These are phyloP conservation scores for Sternotherus odoratus DNA, from an alignment of 2,797 vertebrate species.

Conservation along the genomic window DNA sequence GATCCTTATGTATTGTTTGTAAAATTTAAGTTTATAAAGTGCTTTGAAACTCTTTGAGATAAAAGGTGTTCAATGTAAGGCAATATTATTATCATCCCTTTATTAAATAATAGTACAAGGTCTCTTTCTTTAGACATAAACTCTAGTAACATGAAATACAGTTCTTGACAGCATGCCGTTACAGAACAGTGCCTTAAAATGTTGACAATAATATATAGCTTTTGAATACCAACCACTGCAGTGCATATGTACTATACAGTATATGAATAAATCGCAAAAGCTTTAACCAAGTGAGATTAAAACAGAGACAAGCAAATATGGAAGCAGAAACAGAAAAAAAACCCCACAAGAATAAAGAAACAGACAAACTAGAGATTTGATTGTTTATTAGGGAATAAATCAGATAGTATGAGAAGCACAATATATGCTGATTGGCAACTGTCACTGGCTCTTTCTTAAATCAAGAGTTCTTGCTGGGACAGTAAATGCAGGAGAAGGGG, in stretches of 20 bases:
- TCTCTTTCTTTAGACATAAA: not conserved
- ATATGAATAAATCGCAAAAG: not conserved
- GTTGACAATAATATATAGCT: not conserved
- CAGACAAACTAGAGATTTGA: not conserved
- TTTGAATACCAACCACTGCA: not conserved
- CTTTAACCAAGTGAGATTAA: not conserved
- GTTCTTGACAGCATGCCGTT: not conserved
- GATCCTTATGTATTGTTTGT: fast-evolving
- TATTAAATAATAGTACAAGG: conserved; percentile 15
- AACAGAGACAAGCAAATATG: not conserved
- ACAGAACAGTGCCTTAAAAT: not conserved
- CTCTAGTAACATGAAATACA: not conserved
- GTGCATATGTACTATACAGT: not conserved
- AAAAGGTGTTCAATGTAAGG: not conserved
- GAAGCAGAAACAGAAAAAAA: not conserved
- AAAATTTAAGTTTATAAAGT: not conserved
- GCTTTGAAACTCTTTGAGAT: not conserved
- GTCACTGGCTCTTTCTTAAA: conserved; percentile 16
- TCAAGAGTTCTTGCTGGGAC: conserved; percentile 4
- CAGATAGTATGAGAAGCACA: not conserved
- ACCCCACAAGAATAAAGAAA: not conserved
- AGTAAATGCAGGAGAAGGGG: not conserved
- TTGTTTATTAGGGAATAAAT: conserved; percentile 23
- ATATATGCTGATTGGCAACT: conserved; percentile 35
- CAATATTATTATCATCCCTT: conserved; percentile 9